Base-by-base conservation (phyloP, 1,140 invertebrate species). In the Matsumurasca onukii region DNA sequence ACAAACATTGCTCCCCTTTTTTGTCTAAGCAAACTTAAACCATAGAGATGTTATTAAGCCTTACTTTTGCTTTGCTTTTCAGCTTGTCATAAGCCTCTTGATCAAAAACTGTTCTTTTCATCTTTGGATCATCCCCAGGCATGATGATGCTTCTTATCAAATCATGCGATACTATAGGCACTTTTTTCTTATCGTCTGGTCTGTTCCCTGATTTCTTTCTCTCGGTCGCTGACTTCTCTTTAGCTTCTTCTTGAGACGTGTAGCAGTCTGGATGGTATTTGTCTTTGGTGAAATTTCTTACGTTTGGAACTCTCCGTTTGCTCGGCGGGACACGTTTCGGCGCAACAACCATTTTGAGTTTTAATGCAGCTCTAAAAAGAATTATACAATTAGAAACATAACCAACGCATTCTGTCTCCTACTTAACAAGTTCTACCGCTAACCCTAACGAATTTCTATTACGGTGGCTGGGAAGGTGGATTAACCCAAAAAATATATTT, bases 111-210 rank as follows among this genome's bases (percentile, higher is more conserved):
- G 48, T 31, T 24, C 30, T 55, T 31, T 67, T 64, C 31, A 22
- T 48, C 22, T 67, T 66, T 15, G 63, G 22, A 22, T 57, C 20
- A 22, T 59, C 5, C n/a, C 31, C 63, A 17, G 70, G 70, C 3
- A 71, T 51, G 1, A 71, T 30, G 3, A 71, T n/a, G 30, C 65
- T 67, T 59, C 70, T 9, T 3, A 71, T 62, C 3, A 24, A 9
- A 49, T 71, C 70, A 34, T 59, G 70, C 27, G 59, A 51, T 13
- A 71, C 52, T 22, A 55, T 12, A 12, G 17, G 17, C 9, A 55
- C 51, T 20, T 20, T 25, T 9, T 12, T 55, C 5, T 9, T 31
- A 3, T 63, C 34, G 2, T 17, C 1, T 31, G 13, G 29, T 2
- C 49, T 39, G 34, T 17, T 39, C 20, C 5, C 3, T 12, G 22